Evolutionary conservation across 2,797 vertebrate species (phyloP).

Genomic region (Myiothlypis chrysogaster): DNA sequence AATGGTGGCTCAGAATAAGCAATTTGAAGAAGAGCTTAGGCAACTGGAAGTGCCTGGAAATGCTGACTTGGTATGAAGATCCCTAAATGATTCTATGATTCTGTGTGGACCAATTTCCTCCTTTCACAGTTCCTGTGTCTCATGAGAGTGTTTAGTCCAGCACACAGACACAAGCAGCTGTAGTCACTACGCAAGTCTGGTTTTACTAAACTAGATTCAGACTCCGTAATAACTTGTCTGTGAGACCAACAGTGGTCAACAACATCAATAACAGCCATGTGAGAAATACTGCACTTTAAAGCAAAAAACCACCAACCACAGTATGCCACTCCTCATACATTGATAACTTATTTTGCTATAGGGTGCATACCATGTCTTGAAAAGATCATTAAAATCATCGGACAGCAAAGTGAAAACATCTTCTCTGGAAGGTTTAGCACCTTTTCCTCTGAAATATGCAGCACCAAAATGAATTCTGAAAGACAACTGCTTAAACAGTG

Average conservation of each 20-base stretch:
- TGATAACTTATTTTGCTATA: neutral
- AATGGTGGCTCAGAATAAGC: neutral
- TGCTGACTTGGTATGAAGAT: neutral
- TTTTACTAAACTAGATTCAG: neutral
- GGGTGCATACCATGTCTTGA: neutral
- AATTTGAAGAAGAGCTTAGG: neutral
- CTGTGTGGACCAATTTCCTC: neutral
- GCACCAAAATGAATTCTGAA: neutral
- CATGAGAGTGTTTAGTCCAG: neutral
- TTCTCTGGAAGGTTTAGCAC: neutral
- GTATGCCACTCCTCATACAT: neutral
- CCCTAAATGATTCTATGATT: neutral
- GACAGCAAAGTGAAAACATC: neutral
- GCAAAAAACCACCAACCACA: neutral
- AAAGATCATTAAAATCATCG: neutral
- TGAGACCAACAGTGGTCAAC: neutral
- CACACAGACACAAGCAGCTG: neutral
- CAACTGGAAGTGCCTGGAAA: neutral
- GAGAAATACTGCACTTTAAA: neutral
- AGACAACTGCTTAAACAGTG: neutral
- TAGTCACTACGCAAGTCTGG: fast-evolving
- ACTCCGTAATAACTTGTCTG: neutral
- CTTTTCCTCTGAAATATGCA: neutral
- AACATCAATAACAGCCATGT: neutral
- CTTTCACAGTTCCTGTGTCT: neutral